These are phyloP conservation scores for Pseudomyrmex dendroicus DNA, from an alignment of 1,140 invertebrate genomes.

Conservation along the genomic window DNA sequence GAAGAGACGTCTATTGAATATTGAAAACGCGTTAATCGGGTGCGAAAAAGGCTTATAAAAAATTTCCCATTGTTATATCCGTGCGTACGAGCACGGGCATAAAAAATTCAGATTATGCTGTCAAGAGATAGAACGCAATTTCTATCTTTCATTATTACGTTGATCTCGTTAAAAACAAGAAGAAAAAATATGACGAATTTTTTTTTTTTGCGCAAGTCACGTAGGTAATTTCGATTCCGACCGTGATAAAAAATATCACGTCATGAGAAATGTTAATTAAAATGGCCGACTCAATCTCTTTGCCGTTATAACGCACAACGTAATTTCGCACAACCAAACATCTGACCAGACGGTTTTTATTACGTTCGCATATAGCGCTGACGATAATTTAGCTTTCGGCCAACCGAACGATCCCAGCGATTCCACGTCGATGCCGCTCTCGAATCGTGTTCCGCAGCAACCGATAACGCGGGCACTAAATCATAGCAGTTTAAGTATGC, in stretches of 20 bases:
- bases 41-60: not conserved
- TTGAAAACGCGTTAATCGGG: not conserved
- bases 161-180: not conserved
- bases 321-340: not conserved
- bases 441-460: slow-evolving; percentile 23
- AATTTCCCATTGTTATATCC: not conserved
- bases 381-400: slow-evolving; percentile 25
- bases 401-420: not conserved
- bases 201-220: not conserved
- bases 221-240: not conserved
- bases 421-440: slow-evolving; percentile 12
- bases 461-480: slow-evolving; percentile 24
- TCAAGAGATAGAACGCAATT: not conserved
- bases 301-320: not conserved
- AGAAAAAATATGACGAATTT: slow-evolving; percentile 2
- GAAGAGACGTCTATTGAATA: not conserved
- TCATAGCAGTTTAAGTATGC: slow-evolving; percentile 40
- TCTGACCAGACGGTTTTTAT: slow-evolving; percentile 19
- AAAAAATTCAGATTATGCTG: slow-evolving; percentile 2
- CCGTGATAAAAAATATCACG: not conserved
- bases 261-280: slow-evolving; percentile 44
- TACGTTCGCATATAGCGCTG: not conserved
- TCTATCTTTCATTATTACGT: too few relatives aligned
- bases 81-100: not conserved
- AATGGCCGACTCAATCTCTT: slow-evolving; percentile 30